phyloP scores from a whole-genome alignment of 2,797 vertebrate species.

The Trachops cirrhosus region DNA sequence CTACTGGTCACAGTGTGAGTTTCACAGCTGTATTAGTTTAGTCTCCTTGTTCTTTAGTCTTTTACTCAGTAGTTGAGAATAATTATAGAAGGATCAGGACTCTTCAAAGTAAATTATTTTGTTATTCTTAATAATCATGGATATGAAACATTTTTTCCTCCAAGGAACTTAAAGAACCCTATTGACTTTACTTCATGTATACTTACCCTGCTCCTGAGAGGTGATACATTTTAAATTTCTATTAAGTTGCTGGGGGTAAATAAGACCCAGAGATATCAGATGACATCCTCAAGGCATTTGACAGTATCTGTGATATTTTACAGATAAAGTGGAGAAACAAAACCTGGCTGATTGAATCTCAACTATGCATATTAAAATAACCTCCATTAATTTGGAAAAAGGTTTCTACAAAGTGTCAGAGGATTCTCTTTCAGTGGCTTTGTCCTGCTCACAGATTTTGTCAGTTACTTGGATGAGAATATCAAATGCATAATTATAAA shows the following conservation, averaged over 20 bases:
- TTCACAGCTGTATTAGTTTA: neutral
- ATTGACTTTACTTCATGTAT: conserved; percentile 11
- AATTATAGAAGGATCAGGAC: neutral
- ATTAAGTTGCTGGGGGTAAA: neutral
- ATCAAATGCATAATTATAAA: neutral
- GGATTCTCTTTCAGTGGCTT: neutral
- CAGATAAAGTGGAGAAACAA: neutral
- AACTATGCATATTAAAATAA: neutral
- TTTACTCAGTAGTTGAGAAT: neutral
- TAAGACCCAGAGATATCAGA: neutral
- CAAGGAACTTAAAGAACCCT: neutral
- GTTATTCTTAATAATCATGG: conserved; percentile 28
- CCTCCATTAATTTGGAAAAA: neutral
- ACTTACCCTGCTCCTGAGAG: neutral
- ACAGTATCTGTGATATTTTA: neutral
- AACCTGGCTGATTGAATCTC: neutral
- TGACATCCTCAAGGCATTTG: neutral
- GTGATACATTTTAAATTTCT: neutral
- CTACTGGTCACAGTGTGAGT: neutral
- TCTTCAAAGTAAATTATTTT: conserved; percentile 40
- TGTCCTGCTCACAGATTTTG: neutral
- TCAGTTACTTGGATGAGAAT: neutral
- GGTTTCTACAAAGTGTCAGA: neutral
- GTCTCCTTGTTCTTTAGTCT: neutral
- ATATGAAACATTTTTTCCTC: neutral